Base-by-base conservation (phyloP, 2,888 invertebrate genomes). In the Epinotia ramella region DNA sequence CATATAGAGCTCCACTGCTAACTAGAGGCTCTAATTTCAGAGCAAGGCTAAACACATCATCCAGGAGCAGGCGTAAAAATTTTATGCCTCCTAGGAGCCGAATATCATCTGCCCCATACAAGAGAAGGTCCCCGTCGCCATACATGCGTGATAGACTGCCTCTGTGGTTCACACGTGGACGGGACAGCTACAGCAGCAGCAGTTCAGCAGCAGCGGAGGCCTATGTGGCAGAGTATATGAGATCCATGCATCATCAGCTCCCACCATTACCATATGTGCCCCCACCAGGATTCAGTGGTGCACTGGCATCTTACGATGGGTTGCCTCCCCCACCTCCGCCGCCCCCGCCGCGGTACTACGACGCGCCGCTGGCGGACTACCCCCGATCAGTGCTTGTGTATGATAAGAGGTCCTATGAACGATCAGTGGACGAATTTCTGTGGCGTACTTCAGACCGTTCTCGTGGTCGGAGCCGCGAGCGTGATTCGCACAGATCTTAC, bases 201-300 rank as follows among this genome's bases (percentile, higher is more conserved):
- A 89, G 92, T 20, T 89, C 95, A 44, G 95, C 96, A 73, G 96
- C 96, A 20, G 97, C 97, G n/a, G 97, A 97, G 86, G 97, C 97
- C 0, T 97, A 97, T 88, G 97, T 97, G 44, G 97, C 97, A 16
- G 98, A 98, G 86, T 98, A 98, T 85, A 97, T 98, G 97, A 95
- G 97, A 49, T 97, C 97, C 44, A 97, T 97, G 97, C 97, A 97
- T 85, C 97, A 97, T 83, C 97, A 97, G 85, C 89, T 97, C 83
- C 97, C 98, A 66, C 98, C 98, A 57, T 92, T 98, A 86, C 97
- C 98, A 33, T 98, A 97, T 89, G 97, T 96, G 49, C 96, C 97
- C 33, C 89, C 95, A 81, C 92, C 94, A 46, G 93, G 94, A 59
- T 95, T 95, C 81, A 91, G 95, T 81, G 92, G 88, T 20, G 91